These are phyloP conservation scores for Parauchenoglanis ngamensis DNA, from an alignment of 2,797 vertebrate species.

Conservation along the genomic window DNA sequence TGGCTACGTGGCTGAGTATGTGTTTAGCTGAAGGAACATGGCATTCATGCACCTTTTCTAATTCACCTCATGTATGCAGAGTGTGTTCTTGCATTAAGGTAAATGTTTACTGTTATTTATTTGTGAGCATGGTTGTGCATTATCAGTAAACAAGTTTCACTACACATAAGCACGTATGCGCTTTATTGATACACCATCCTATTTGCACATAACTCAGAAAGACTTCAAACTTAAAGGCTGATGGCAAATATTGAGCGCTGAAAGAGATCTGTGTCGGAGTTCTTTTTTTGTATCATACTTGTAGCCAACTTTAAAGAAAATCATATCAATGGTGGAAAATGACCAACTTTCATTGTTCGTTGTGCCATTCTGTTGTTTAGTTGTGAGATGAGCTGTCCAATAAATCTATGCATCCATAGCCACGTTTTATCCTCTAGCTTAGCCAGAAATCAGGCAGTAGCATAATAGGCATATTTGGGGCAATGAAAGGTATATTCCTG, in stretches of 20 bases:
- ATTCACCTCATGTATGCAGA: conserved; percentile 2
- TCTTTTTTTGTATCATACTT: not conserved
- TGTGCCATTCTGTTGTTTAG: not conserved
- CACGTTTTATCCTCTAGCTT: conserved; percentile 8
- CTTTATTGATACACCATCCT: not conserved
- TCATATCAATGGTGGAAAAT: not conserved
- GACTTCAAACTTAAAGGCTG: not conserved
- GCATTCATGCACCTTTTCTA: not conserved
- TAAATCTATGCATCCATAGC: not conserved
- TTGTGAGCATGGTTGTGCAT: not conserved
- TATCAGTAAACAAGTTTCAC: not conserved
- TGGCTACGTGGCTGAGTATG: not conserved
- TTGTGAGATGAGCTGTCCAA: conserved; percentile 22
- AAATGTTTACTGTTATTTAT: conserved; percentile 10
- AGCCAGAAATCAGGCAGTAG: conserved; percentile 14
- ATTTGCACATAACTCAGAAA: not conserved
- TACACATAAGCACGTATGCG: not conserved
- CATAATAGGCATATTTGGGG: conserved; percentile 19
- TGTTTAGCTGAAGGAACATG: not conserved
- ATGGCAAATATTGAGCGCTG: not conserved
- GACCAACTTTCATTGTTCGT: not conserved
- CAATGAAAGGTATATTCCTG: not conserved
- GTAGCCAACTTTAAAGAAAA: not conserved
- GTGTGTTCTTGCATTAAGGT: conserved; percentile 19
- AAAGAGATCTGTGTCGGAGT: not conserved